Conservation (phyloP, 2,888 invertebrate genomes). For the Graphium colonna region DNA sequence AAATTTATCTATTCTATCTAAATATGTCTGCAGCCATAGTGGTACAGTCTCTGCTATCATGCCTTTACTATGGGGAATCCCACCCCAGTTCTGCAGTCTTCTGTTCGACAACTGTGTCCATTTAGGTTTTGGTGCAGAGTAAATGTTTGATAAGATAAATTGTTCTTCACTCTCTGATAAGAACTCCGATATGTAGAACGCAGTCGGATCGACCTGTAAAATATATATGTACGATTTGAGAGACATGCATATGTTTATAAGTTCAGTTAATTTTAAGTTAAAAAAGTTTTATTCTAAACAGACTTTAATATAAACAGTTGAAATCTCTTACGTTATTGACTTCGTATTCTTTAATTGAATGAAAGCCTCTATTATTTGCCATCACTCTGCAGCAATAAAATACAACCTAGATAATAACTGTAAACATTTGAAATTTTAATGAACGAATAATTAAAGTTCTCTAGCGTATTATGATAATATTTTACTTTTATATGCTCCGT, state of each 20-base stretch:
- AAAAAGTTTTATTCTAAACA: neutral
- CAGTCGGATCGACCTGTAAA: constrained; percentile 78
- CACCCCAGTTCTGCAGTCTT: constrained; percentile 98
- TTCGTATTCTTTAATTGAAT: constrained; percentile 22
- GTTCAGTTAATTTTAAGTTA: neutral
- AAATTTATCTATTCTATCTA: constrained; percentile 84
- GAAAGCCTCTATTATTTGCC: constrained; percentile 9
- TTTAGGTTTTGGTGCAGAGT: constrained; percentile 92
- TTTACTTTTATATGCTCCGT: no score
- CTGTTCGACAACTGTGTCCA: constrained; percentile 96
- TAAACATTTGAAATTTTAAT: no score
- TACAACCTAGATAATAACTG: no score
- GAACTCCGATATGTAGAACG: constrained; percentile 93
- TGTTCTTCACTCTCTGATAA: constrained; percentile 87
- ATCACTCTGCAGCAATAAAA: constrained; percentile 2
- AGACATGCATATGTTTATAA: neutral
- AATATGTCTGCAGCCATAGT: constrained; percentile 87
- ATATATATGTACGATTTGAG: neutral
- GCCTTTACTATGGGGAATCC: constrained; percentile 89
- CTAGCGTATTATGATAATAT: no score
- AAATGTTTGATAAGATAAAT: constrained; percentile 85
- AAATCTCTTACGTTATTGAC: constrained; percentile 27
- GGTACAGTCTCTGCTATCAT: constrained; percentile 95
- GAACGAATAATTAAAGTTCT: no score
- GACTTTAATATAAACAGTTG: neutral